Evolutionary conservation across 1,140 invertebrate genomes (phyloP).

Genomic region (Sycobia sp.): DNA sequence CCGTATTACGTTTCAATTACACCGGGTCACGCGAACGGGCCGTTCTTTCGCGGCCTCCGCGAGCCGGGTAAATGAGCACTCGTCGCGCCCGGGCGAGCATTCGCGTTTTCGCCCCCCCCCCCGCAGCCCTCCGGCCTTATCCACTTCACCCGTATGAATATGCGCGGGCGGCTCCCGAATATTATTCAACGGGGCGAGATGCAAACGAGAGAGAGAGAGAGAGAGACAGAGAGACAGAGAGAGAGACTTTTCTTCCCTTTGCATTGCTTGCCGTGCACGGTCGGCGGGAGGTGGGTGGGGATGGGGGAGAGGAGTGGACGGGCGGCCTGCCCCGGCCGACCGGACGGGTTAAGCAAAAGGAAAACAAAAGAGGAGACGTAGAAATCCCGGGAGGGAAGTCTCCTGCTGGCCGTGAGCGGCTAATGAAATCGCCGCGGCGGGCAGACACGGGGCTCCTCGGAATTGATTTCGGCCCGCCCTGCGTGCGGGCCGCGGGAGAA

Average conservation of each 20-base stretch:
- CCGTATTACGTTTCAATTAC: conserved; percentile 34
- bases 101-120: too few relatives aligned
- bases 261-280: too few relatives aligned
- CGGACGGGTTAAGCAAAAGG: too few relatives aligned
- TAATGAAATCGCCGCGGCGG: conserved; percentile 1
- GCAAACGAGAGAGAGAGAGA: conserved; percentile 18
- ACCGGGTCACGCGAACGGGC: conserved; percentile 10
- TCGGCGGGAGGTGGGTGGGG: background rate
- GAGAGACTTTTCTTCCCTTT: too few relatives aligned
- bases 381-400: conserved; percentile 1
- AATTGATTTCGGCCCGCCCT: conserved; percentile 11
- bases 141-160: too few relatives aligned
- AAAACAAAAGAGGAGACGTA: conserved; percentile 6
- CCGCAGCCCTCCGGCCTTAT: too few relatives aligned
- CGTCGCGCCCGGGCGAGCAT: background rate
- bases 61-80: background rate
- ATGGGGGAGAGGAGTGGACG: background rate
- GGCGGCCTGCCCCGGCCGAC: too few relatives aligned
- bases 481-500: background rate
- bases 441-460: background rate
- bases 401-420: background rate
- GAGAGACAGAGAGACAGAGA: background rate
- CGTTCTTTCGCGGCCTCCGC: background rate
- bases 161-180: too few relatives aligned
- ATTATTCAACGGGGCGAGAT: conserved; percentile 23